These are phyloP conservation scores for Thamnophis elegans DNA, from an alignment of 2,797 vertebrate genomes.

Conservation along the genomic window DNA sequence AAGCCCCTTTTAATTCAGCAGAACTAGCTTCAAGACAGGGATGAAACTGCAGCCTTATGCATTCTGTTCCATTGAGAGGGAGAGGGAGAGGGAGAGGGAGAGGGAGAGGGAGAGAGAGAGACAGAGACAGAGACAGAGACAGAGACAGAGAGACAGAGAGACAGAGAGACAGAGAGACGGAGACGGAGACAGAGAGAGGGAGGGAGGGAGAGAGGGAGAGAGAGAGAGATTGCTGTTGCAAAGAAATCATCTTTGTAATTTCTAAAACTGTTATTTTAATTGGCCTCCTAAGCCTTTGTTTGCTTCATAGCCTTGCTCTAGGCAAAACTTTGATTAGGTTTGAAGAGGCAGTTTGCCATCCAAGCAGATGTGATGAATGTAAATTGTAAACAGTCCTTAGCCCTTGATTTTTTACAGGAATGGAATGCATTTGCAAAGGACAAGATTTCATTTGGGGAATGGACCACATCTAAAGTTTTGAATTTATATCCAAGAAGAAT, in stretches of 20 bases:
- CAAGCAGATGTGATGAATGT: slow-evolving; percentile 55
- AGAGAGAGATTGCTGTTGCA: not conserved
- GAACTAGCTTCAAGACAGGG: not conserved
- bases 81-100: too few species aligned
- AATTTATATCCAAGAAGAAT: not conserved
- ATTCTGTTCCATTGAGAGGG: not conserved
- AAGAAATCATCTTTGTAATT: not conserved
- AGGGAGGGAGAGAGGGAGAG: too few species aligned
- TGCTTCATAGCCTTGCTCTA: slow-evolving; percentile 45
- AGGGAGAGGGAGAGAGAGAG: too few species aligned
- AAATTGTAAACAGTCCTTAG: slow-evolving; percentile 40
- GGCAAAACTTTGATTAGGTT: slow-evolving; percentile 58
- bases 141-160: too few species aligned
- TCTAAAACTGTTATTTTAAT: not conserved
- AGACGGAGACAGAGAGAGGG: too few species aligned
- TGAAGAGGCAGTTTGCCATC: slow-evolving; percentile 46
- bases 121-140: too few species aligned
- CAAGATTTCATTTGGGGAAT: not conserved
- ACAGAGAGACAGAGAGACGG: too few species aligned
- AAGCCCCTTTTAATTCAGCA: not conserved
- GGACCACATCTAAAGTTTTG: not conserved
- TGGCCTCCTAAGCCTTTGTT: not conserved
- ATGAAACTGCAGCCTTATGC: too few species aligned
- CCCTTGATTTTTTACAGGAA: not conserved
- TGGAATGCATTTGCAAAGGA: not conserved